Evolutionary conservation across 2,113 vertebrate species (phyloP).

Genomic region (Caracal caracal): DNA sequence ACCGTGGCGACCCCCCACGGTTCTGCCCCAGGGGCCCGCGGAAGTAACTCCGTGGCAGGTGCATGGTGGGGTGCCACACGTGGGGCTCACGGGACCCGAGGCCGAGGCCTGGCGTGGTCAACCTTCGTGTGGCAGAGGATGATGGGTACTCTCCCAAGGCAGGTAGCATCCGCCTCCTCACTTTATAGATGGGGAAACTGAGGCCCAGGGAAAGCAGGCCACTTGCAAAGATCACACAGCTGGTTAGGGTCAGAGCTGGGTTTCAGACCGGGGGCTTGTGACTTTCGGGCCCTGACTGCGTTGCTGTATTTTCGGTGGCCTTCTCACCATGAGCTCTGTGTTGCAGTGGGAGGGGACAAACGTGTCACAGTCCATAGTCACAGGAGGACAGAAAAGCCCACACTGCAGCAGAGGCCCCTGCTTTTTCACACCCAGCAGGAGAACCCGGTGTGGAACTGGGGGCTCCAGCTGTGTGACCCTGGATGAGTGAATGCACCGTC

Average conservation of each 20-base stretch:
- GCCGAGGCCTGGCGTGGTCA: neutral
- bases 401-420: neutral
- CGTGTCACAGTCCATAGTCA: accelerated
- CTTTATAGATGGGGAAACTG: neutral
- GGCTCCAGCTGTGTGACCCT: neutral
- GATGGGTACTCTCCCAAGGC: accelerated
- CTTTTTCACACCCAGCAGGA: neutral
- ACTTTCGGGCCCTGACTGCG: accelerated
- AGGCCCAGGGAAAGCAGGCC: neutral
- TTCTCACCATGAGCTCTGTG: accelerated
- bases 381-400: neutral
- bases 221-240: neutral
- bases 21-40: neutral
- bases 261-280: no score
- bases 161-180: no score
- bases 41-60: neutral
- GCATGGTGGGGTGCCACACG: accelerated
- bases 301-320: accelerated
- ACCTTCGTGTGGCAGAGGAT: accelerated
- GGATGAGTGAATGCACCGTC: no score
- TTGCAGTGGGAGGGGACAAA: neutral
- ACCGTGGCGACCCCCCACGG: accelerated
- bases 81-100: neutral
- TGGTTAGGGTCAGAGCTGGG: neutral
- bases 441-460: accelerated